Percentiles rank a stretch among this genome's conserved stretches.
These are phyloP conservation scores for Sphecodes monilicornis DNA, from an alignment of 2,888 invertebrate genomes.

Conservation along the genomic window DNA sequence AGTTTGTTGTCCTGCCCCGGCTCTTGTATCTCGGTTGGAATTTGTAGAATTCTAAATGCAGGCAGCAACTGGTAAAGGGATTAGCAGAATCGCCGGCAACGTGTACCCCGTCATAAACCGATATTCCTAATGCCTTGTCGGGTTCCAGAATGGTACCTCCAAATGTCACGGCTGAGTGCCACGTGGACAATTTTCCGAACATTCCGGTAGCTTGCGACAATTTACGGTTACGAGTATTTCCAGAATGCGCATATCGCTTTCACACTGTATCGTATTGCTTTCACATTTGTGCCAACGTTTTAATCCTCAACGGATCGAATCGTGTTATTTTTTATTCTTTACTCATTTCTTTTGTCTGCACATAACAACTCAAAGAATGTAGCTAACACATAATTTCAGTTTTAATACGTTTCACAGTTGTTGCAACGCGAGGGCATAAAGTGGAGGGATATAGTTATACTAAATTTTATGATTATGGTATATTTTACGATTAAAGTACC, in stretches of 20 bases:
- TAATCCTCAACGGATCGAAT: background rate
- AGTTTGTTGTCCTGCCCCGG: background rate
- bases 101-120: slow-evolving; percentile 12
- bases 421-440: background rate
- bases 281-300: background rate
- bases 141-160: background rate
- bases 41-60: slow-evolving; percentile 2
- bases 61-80: background rate
- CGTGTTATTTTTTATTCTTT: too few species aligned
- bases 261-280: background rate
- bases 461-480: too few species aligned
- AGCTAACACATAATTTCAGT: background rate
- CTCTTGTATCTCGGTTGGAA: background rate
- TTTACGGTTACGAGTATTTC: background rate
- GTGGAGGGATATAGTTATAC: too few species aligned
- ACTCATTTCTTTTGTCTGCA: background rate
- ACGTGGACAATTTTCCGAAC: background rate
- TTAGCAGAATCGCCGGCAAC: background rate
- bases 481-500: too few species aligned
- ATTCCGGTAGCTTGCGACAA: background rate
- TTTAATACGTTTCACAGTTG: background rate
- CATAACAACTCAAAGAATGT: background rate
- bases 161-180: background rate
- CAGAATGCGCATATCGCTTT: background rate
- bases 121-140: slow-evolving; percentile 11